Evolutionary conservation across 2,113 vertebrate species (phyloP), one percentile per base, ranked within the genome.

Genomic region (Lycaon pictus): DNA sequence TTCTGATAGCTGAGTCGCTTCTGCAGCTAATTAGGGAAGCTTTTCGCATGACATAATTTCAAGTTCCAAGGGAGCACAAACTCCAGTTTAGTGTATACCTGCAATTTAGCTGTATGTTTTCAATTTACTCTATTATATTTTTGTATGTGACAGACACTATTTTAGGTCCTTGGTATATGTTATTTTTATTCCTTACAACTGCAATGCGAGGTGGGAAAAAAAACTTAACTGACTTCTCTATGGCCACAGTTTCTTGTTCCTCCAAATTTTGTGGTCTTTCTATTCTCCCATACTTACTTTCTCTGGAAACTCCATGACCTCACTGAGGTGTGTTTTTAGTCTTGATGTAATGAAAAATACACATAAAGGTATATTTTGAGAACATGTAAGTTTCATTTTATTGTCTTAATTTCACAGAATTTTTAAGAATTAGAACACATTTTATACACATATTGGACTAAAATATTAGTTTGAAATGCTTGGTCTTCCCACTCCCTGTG

Each of bases 401-500:
- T 90, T 32, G 6, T n/a, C 95, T 35, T 9, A 35, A 88, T 71
- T 80, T 93, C 76, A 71, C n/a, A 90, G 37, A 51, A 16, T 58
- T 27, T 76, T 67, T 69, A 76, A 72, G 27, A 96, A 19, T 27
- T n/a, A 1, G 27, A 76, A 69, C 27, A 51, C 67, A 56, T 12
- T 0, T 3, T 11, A 15, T 76, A 82, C 17, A 82, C 60, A 94
- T 67, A 43, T 62, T 95, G 11, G 22, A 86, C 58, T 5, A 97
- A 94, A 95, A 93, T 74, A 56, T 63, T 80, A 55, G 62, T 12
- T 97, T 81, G 76, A 98, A 15, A 65, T 92, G 84, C n/a, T 71
- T 95, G 0, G 0, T 67, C n/a, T 87, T 53, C 56, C 29, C 58
- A 77, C 43, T 91, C 7, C 60, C 94, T 98, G 93, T 97, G 37